phyloP scores from a whole-genome alignment of 2,113 vertebrate genomes.

The Eidolon helvum region DNA sequence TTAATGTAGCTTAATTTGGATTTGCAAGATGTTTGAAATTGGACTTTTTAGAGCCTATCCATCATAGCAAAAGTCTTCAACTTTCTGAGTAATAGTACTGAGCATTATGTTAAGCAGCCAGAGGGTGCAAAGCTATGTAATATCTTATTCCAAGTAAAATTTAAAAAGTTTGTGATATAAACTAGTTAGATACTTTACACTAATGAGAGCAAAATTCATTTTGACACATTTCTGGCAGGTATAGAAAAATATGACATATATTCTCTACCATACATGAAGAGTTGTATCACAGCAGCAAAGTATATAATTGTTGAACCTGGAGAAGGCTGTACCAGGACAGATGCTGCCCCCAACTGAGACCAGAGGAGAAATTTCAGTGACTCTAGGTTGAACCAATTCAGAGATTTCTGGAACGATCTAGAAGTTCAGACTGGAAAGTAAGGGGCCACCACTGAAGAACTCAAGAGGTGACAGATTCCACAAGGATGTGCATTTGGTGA shows the following conservation, averaged over 20 bases:
- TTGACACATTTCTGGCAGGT: conserved; percentile 41
- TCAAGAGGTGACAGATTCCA: conserved; percentile 45
- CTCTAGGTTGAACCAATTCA: conserved; percentile 1
- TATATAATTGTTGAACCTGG: neutral
- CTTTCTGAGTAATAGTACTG: neutral
- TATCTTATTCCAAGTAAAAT: neutral
- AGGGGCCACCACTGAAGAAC: neutral
- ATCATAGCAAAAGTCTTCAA: neutral
- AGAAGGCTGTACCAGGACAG: neutral
- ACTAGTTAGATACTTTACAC: neutral
- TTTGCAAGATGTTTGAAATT: conserved; percentile 53
- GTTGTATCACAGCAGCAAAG: neutral
- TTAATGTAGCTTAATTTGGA: conserved; percentile 34
- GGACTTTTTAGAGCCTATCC: neutral
- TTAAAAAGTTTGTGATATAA: neutral
- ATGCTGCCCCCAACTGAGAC: neutral
- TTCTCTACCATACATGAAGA: conserved; percentile 21
- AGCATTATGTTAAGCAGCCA: neutral
- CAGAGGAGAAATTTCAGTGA: neutral
- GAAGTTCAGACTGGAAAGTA: neutral
- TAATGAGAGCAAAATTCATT: conserved; percentile 11
- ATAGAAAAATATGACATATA: neutral
- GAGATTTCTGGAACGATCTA: neutral
- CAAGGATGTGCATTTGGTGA: neutral
- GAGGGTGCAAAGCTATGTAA: neutral